Evolutionary conservation across 2,113 vertebrate genomes (phyloP).

Genomic region (Leptodactylus fuscus): DNA sequence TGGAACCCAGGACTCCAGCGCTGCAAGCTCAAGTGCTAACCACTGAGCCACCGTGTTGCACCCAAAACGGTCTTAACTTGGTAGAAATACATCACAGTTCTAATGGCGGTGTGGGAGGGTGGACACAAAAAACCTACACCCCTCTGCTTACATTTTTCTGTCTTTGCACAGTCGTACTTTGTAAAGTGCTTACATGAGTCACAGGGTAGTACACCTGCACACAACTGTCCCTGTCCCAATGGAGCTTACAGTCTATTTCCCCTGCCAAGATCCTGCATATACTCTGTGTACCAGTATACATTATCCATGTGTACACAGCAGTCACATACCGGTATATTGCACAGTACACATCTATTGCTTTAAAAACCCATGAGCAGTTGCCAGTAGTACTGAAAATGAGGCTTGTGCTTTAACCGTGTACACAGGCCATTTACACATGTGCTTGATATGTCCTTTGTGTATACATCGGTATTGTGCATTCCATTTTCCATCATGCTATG

Average conservation of each 20-base stretch:
- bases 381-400: background rate
- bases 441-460: background rate
- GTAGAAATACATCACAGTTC: background rate
- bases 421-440: background rate
- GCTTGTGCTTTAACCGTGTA: background rate
- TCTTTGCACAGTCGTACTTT: background rate
- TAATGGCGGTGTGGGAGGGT: too few species aligned
- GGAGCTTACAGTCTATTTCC: background rate
- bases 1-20: too few species aligned
- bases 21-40: too few species aligned
- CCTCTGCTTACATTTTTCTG: too few species aligned
- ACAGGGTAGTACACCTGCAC: too few species aligned
- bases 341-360: background rate
- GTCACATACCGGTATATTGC: background rate
- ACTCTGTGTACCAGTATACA: background rate
- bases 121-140: too few species aligned
- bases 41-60: too few species aligned
- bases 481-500: background rate
- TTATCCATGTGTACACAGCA: too few species aligned
- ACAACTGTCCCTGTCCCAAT: background rate
- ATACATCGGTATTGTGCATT: background rate
- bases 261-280: background rate
- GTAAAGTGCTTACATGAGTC: background rate
- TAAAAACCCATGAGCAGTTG: background rate
- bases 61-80: background rate